These are phyloP conservation scores for Astur gentilis DNA, from an alignment of 2,113 vertebrate species.

Conservation along the genomic window DNA sequence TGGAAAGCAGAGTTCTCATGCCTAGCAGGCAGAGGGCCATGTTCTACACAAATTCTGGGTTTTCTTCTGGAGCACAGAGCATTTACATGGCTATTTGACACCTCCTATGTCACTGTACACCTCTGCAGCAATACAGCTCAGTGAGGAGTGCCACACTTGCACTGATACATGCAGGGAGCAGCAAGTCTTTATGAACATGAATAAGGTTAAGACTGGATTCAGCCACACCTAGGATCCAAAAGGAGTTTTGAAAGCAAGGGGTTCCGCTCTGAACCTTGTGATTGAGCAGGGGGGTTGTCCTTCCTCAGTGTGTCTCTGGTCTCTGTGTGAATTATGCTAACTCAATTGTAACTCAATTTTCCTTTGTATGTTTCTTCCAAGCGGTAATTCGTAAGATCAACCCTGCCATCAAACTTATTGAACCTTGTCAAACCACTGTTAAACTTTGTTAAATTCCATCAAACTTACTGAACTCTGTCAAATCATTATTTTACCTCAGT, in stretches of 20 bases:
- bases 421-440: neutral
- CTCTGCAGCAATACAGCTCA: neutral
- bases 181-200: too few species aligned
- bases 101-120: neutral
- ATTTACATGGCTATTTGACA: neutral
- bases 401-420: neutral
- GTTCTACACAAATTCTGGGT: neutral
- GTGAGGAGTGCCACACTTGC: too few species aligned
- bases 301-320: neutral
- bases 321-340: neutral
- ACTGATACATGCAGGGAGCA: neutral
- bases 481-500: neutral
- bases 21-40: neutral
- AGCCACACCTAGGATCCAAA: neutral
- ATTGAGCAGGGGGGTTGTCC: neutral
- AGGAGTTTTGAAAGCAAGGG: neutral
- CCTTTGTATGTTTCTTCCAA: neutral
- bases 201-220: neutral
- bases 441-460: neutral
- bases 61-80: neutral
- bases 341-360: neutral
- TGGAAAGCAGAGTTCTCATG: neutral
- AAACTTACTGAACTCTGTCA: neutral
- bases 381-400: neutral
- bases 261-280: neutral